Evolutionary conservation across 2,797 vertebrate genomes (phyloP).

Genomic region (Sebastes iracundus): DNA sequence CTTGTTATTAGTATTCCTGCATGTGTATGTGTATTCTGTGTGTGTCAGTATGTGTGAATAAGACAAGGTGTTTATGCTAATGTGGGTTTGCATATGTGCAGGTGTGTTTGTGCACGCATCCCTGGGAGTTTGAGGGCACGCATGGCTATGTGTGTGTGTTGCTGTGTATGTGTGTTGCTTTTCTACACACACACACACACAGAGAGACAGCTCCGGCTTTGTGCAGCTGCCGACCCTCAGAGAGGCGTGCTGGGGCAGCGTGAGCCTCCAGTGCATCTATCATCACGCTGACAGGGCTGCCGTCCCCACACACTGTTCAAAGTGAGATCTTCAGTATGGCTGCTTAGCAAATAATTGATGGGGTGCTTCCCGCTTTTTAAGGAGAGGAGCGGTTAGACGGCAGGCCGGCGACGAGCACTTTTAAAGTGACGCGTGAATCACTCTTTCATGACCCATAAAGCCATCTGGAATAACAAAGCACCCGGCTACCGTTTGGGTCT

Average conservation of each 20-base stretch:
- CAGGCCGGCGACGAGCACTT: slow-evolving; percentile 55
- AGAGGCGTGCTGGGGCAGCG: slow-evolving; percentile 70
- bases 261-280: slow-evolving; percentile 78
- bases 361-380: slow-evolving; percentile 75
- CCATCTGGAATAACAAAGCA: slow-evolving; percentile 74
- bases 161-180: background rate
- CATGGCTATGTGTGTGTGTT: background rate
- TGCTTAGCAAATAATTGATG: slow-evolving; percentile 84
- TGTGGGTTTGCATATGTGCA: slow-evolving; percentile 18
- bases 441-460: slow-evolving; percentile 78
- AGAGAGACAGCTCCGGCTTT: slow-evolving; percentile 18
- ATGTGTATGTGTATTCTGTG: background rate
- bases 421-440: slow-evolving; percentile 74
- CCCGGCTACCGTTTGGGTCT: slow-evolving; percentile 39
- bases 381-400: slow-evolving; percentile 60
- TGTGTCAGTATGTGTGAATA: background rate
- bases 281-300: slow-evolving; percentile 73
- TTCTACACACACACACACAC: slow-evolving; percentile 11
- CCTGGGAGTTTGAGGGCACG: background rate
- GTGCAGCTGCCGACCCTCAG: slow-evolving; percentile 68
- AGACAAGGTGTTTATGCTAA: background rate
- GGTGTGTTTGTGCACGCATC: slow-evolving; percentile 17
- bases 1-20: no score
- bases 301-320: slow-evolving; percentile 78
- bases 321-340: slow-evolving; percentile 83